phyloP scores from a whole-genome alignment of 2,113 vertebrate species.

The zebrafish (Danio rerio) region GRCz12tu NC_133188.1:20913501-20914000 shows the following conservation, averaged over 20 bases:
- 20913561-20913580: no score
- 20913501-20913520: no score
- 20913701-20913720: neutral
- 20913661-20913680: neutral
- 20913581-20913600: no score
- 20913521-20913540: no score
- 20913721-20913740: neutral
- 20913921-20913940: neutral
- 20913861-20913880: slow-evolving; percentile 1
- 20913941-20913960: neutral
- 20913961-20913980: neutral
- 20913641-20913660: no score
- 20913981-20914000: neutral
- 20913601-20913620: no score
- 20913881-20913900: neutral
- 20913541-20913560: no score
- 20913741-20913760: neutral
- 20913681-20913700: neutral
- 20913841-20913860: neutral
- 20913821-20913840: neutral
- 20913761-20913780: neutral
- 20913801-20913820: neutral
- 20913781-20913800: slow-evolving; percentile 1
- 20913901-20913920: neutral
- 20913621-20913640: no score